Evolutionary conservation across 35 echinoderm and acorn worm species (phyloP).

Genomic region (Ophioderma brevispina): DNA sequence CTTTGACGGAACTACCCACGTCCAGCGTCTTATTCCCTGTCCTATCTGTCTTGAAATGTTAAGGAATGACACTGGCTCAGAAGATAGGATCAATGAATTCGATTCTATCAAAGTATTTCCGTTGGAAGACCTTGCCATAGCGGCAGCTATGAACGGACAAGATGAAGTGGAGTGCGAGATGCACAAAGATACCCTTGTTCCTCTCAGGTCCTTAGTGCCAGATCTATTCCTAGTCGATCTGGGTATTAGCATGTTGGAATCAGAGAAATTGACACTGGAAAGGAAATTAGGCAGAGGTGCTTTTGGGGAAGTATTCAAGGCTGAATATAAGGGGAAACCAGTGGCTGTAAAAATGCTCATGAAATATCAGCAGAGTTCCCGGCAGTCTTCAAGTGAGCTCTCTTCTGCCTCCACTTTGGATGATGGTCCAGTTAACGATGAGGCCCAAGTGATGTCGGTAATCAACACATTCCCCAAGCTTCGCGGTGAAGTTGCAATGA

Average conservation of each 20-base stretch:
- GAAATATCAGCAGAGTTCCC: neutral
- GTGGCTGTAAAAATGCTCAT: conserved; percentile 70
- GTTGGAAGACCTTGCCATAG: conserved; percentile 2
- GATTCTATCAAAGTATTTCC: conserved; percentile 16
- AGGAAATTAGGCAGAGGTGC: conserved; percentile 50
- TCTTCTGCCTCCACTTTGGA: neutral
- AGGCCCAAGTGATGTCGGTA: neutral
- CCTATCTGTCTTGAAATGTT: neutral
- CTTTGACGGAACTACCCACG: neutral
- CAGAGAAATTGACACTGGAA: conserved; percentile 11
- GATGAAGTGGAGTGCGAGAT: conserved; percentile 14
- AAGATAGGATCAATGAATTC: neutral
- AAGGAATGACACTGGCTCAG: neutral
- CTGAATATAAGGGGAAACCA: conserved; percentile 32
- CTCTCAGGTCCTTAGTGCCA: conserved; percentile 31
- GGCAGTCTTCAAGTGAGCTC: neutral
- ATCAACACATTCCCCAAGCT: conserved; percentile 65
- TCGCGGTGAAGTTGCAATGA: conserved; percentile 64
- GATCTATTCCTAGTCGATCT: conserved; percentile 70
- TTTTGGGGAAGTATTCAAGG: conserved; percentile 67
- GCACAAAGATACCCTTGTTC: neutral
- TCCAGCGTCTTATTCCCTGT: neutral
- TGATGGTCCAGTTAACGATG: neutral
- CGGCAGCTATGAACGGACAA: neutral
- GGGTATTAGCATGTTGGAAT: conserved; percentile 15